These are phyloP conservation scores for Anhinga anhinga DNA, from an alignment of 2,113 vertebrate species.

Conservation along the genomic window DNA sequence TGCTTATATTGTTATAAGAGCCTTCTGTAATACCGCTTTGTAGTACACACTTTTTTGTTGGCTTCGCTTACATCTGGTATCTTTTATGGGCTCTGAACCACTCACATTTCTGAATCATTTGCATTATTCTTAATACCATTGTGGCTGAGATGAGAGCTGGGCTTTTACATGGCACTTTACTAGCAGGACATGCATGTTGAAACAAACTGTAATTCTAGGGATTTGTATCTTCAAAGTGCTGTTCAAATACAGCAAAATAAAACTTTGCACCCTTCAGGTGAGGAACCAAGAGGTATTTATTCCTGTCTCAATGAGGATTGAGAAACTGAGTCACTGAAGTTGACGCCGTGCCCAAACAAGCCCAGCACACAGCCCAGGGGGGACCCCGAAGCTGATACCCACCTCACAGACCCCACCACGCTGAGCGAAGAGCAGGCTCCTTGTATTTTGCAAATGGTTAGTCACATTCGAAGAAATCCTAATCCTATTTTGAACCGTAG, in stretches of 20 bases:
- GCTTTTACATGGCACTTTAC: neutral
- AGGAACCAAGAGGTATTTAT: neutral
- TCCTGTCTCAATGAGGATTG: neutral
- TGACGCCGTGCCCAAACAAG: fast-evolving
- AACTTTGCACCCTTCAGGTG: neutral
- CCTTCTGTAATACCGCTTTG: neutral
- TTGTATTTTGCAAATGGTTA: neutral
- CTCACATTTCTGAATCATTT: neutral
- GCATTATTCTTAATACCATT: neutral
- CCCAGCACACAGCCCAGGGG: neutral
- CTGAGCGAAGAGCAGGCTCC: fast-evolving
- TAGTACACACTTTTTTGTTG: neutral
- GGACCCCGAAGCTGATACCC: neutral
- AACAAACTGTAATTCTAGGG: neutral
- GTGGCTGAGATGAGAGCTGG: neutral
- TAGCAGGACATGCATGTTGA: neutral
- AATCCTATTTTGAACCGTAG: neutral
- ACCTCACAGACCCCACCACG: fast-evolving
- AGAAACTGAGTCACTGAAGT: neutral
- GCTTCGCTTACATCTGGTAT: neutral
- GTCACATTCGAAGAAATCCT: neutral
- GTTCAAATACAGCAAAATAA: neutral
- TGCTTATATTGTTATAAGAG: neutral
- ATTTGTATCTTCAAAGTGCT: conserved; percentile 15
- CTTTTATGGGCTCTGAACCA: neutral